Evolutionary conservation across 2,888 invertebrate species (phyloP).

Genomic region (Ectemnius lituratus): DNA sequence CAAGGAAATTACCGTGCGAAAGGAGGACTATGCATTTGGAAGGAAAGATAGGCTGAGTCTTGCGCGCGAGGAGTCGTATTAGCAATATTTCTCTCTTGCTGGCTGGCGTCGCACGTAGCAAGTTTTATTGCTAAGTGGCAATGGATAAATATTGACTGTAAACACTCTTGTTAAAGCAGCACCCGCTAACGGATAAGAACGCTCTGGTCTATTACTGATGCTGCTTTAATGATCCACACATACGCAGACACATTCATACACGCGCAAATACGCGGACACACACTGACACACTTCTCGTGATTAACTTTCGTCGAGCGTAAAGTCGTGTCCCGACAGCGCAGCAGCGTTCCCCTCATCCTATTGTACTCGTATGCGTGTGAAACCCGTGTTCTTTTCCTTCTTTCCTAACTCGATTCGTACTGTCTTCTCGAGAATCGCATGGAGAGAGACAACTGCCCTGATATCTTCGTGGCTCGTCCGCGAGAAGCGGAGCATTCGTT

Average conservation of each 20-base stretch:
- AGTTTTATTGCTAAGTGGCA: slow-evolving; percentile 59
- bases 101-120: slow-evolving; percentile 46
- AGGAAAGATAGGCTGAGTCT: slow-evolving; percentile 4
- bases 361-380: slow-evolving; percentile 27
- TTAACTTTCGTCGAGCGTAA: slow-evolving; percentile 47
- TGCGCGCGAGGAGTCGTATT: slow-evolving; percentile 44
- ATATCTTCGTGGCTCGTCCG: too few species aligned
- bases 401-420: slow-evolving; percentile 22
- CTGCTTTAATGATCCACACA: slow-evolving; percentile 55
- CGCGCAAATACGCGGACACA: too few species aligned
- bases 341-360: slow-evolving; percentile 25
- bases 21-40: too few species aligned
- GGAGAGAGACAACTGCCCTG: too few species aligned
- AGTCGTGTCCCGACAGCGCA: slow-evolving; percentile 20
- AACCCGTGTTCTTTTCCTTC: slow-evolving; percentile 12
- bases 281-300: slow-evolving; percentile 23
- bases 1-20: slow-evolving; percentile 22
- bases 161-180: slow-evolving; percentile 52
- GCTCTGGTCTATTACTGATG: slow-evolving; percentile 15
- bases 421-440: too few species aligned
- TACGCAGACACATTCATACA: too few species aligned
- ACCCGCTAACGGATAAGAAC: slow-evolving; percentile 11
- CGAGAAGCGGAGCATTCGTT: slow-evolving; percentile 5
- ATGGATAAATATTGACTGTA: slow-evolving; percentile 51
- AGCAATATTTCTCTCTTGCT: slow-evolving; percentile 57